Conservation (phyloP, 2,888 invertebrate species). For the Drosophila subquinaria region DNA sequence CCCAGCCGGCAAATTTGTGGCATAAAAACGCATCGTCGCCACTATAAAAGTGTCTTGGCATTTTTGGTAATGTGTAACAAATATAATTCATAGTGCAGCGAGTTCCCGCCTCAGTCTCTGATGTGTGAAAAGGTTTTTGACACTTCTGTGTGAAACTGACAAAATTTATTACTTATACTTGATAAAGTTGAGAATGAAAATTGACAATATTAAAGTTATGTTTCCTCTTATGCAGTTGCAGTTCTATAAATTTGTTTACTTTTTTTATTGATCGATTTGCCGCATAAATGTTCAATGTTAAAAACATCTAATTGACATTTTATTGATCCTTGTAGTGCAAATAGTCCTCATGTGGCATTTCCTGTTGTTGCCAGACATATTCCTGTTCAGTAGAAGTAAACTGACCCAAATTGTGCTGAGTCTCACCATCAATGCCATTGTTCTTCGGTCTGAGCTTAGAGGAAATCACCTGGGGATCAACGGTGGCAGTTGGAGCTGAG, state of each 20-base stretch:
- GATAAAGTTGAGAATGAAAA: neutral
- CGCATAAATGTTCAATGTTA: neutral
- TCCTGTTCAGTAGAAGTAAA: conserved; percentile 2
- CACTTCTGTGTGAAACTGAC: conserved; percentile 25
- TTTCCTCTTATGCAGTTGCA: conserved; percentile 2
- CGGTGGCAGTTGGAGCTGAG: conserved; percentile 23
- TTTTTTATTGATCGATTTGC: conserved; percentile 2
- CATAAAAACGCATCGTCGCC: conserved; percentile 70
- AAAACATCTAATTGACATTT: neutral
- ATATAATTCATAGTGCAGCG: conserved; percentile 60
- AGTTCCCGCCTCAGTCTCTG: neutral
- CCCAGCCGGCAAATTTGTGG: conserved; percentile 63
- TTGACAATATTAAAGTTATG: neutral
- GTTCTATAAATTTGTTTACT: conserved; percentile 4
- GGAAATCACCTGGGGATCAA: conserved; percentile 27
- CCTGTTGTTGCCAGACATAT: conserved; percentile 28
- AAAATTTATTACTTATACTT: conserved; percentile 38
- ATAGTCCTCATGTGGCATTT: conserved; percentile 2
- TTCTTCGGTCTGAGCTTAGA: neutral
- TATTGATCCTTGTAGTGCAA: conserved; percentile 26
- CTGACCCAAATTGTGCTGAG: neutral
- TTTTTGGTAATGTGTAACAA: conserved; percentile 60
- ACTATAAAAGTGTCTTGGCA: conserved; percentile 54
- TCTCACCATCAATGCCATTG: conserved; percentile 5
- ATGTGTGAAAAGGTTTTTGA: conserved; percentile 65